phyloP scores from a whole-genome alignment of 2,888 invertebrate species.

The Tridacna crocea region DNA sequence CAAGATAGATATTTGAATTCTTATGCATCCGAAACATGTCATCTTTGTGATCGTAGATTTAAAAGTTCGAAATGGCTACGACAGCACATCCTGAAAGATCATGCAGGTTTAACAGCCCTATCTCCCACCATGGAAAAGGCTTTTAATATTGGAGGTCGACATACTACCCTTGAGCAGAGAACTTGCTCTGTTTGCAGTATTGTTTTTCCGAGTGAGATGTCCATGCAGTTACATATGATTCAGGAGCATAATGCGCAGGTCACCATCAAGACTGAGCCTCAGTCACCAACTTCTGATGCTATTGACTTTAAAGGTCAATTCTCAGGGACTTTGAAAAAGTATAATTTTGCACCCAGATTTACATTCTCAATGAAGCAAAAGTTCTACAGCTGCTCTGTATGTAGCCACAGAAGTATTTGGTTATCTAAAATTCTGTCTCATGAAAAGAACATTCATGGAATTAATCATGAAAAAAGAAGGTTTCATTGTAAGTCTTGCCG shows the following conservation, averaged over 20 bases:
- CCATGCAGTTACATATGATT: constrained; percentile 85
- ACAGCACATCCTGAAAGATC: constrained; percentile 78
- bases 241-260: constrained; percentile 84
- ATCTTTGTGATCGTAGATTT: constrained; percentile 75
- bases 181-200: constrained; percentile 83
- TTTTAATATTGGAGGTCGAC: constrained; percentile 62
- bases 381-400: constrained; percentile 94
- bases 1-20: constrained; percentile 65
- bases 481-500: constrained; percentile 81
- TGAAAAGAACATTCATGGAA: constrained; percentile 88
- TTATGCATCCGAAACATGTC: constrained; percentile 72
- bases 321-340: constrained; percentile 64
- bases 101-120: constrained; percentile 63
- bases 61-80: constrained; percentile 76
- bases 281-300: constrained; percentile 44
- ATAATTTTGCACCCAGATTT: constrained; percentile 59
- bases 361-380: constrained; percentile 83
- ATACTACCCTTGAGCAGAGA: constrained; percentile 63
- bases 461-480: constrained; percentile 55
- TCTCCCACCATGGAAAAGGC: constrained; percentile 65
- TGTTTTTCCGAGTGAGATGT: constrained; percentile 82
- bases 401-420: constrained; percentile 94
- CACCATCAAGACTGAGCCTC: constrained; percentile 74
- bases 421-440: constrained; percentile 96
- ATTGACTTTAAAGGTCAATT: constrained; percentile 53